Conservation (phyloP, 2,888 invertebrate species). For the Microdon myrmicae region DNA sequence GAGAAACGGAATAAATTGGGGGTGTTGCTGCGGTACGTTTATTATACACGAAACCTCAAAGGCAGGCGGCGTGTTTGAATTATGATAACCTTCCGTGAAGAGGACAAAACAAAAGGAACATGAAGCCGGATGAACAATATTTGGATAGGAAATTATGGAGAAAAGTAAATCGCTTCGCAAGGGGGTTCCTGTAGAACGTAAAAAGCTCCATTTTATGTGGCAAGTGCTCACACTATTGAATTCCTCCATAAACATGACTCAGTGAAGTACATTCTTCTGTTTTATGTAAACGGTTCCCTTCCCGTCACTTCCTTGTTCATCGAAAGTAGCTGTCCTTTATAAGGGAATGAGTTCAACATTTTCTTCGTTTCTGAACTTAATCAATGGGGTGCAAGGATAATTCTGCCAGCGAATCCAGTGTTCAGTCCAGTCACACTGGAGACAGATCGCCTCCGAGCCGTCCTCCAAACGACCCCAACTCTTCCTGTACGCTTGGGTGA, state of each 20-base stretch:
- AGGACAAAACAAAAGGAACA: constrained; percentile 9
- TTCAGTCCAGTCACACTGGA: no score
- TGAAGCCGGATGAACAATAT: constrained; percentile 43
- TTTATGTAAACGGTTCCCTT: no score
- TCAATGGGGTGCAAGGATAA: constrained; percentile 21
- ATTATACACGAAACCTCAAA: not conserved
- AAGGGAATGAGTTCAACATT: constrained; percentile 20
- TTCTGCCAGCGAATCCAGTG: not conserved
- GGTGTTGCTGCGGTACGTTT: not conserved
- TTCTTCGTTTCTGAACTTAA: constrained; percentile 9
- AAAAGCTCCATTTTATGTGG: constrained; percentile 7
- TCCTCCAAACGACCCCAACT: constrained; percentile 25
- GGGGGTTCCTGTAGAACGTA: no score
- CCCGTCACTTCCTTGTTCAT: no score
- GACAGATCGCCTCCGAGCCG: no score
- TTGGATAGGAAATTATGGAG: constrained; percentile 48
- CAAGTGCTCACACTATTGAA: constrained; percentile 27
- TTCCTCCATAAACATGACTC: constrained; percentile 38
- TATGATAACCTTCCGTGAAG: constrained; percentile 44
- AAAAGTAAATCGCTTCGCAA: constrained; percentile 33
- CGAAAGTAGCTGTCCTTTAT: no score
- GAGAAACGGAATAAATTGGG: constrained; percentile 33
- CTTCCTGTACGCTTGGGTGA: constrained; percentile 10
- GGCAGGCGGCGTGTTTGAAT: constrained; percentile 22
- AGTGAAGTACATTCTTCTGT: no score